Evolutionary conservation across 1,140 invertebrate genomes (phyloP).

Genomic region (Microplitis mediator): DNA sequence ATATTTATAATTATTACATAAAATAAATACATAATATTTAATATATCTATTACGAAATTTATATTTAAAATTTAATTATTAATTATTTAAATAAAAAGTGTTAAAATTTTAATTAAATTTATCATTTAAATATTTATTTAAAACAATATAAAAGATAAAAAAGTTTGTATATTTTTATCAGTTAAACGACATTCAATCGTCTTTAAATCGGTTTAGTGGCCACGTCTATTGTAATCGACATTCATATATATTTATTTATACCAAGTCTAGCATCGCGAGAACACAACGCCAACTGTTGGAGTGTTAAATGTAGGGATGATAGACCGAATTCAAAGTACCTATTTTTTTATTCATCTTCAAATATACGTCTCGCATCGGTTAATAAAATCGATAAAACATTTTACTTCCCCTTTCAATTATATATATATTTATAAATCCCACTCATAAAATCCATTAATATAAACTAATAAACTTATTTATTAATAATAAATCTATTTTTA

Average conservation of each 20-base stretch:
- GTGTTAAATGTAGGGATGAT: slow-evolving; percentile 26
- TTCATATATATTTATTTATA: slow-evolving; percentile 23
- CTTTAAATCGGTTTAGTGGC: slow-evolving; percentile 10
- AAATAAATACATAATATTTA: too few species aligned
- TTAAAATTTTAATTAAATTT: too few species aligned
- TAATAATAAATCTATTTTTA: too few species aligned
- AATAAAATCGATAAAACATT: background rate
- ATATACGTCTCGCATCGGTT: background rate
- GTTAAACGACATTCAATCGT: slow-evolving; percentile 34
- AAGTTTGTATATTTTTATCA: slow-evolving; percentile 26
- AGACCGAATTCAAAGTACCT: background rate
- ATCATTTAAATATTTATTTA: too few species aligned
- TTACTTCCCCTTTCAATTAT: background rate
- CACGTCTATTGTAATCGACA: slow-evolving; percentile 9
- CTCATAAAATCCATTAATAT: background rate
- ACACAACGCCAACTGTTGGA: slow-evolving; percentile 5
- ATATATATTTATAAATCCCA: background rate
- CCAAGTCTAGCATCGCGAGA: slow-evolving; percentile 3
- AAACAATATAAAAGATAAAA: too few species aligned
- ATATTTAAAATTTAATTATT: too few species aligned
- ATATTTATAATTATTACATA: too few species aligned
- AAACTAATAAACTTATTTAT: background rate
- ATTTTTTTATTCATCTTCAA: background rate
- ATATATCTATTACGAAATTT: too few species aligned
- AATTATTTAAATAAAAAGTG: too few species aligned